Evolutionary conservation across 2,113 vertebrate species (phyloP).

Genomic region (Oplegnathus fasciatus): DNA sequence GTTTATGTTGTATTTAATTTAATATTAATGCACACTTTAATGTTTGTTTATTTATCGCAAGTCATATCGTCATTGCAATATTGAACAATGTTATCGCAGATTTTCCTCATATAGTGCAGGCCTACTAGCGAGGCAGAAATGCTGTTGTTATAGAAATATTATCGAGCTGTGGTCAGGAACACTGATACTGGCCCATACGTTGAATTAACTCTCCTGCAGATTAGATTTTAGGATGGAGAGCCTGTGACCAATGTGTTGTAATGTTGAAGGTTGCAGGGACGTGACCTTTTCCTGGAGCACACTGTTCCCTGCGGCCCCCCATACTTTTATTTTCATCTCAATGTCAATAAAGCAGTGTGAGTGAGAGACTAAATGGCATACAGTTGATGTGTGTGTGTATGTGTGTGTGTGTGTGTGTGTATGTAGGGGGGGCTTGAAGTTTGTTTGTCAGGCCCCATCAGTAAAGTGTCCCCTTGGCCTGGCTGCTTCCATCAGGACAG

Average conservation of each 20-base stretch:
- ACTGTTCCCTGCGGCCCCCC: neutral
- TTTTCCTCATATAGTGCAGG: too few relatives aligned
- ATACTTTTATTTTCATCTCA: conserved; percentile 1
- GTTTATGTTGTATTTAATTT: too few relatives aligned
- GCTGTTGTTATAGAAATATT: neutral
- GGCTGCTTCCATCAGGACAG: conserved; percentile 43
- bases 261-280: conserved; percentile 12
- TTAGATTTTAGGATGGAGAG: neutral
- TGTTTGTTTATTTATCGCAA: too few relatives aligned
- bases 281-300: neutral
- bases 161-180: neutral
- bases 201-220: conserved; percentile 4
- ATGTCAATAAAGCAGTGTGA: conserved; percentile 22
- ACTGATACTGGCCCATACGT: neutral
- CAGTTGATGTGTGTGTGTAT: neutral
- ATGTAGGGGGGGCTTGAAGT: neutral
- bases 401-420: neutral
- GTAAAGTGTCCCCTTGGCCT: conserved; percentile 8
- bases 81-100: too few relatives aligned
- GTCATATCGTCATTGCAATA: too few relatives aligned
- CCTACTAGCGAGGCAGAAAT: neutral
- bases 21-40: too few relatives aligned
- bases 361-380: conserved; percentile 7
- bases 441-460: neutral
- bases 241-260: neutral